Percentiles rank a stretch among this genome's conserved stretches.
Conservation (phyloP, 2,797 vertebrate species). For the Centroberyx gerrardi region DNA sequence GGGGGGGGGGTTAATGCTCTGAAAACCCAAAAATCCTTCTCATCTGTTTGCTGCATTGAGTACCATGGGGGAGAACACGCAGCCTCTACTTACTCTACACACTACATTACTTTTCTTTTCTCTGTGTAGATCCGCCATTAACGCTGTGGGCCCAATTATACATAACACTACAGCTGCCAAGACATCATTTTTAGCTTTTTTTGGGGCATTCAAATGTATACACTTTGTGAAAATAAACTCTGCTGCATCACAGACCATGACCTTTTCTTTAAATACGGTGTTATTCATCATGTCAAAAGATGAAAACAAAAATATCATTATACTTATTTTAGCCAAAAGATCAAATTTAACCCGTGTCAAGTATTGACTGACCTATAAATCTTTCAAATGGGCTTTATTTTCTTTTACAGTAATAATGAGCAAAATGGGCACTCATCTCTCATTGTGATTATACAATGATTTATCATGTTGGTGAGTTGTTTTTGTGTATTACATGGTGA, state of each 20-base stretch:
- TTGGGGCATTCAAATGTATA: conserved; percentile 7
- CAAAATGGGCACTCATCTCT: too few relatives aligned
- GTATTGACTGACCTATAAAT: neutral
- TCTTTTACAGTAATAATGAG: neutral
- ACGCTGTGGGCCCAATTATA: conserved; percentile 27
- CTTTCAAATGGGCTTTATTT: neutral
- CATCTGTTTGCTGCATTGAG: conserved; percentile 54
- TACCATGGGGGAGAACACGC: conserved; percentile 37
- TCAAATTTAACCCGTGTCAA: neutral
- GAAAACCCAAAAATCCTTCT: conserved; percentile 56
- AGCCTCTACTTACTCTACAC: conserved; percentile 16
- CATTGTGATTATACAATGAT: too few relatives aligned
- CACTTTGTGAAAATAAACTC: neutral
- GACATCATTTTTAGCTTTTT: neutral
- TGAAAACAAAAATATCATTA: neutral
- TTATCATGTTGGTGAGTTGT: neutral
- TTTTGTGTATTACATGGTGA: neutral
- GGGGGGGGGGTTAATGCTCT: conserved; percentile 39
- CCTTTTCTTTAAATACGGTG: neutral
- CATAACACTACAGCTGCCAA: conserved; percentile 12
- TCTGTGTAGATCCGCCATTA: conserved; percentile 36
- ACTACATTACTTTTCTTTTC: conserved; percentile 52
- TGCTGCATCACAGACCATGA: neutral
- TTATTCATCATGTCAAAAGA: neutral
- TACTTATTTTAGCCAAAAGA: neutral